Evolutionary conservation across 1,140 invertebrate genomes (phyloP).

Genomic region (Triops longicaudatus): DNA sequence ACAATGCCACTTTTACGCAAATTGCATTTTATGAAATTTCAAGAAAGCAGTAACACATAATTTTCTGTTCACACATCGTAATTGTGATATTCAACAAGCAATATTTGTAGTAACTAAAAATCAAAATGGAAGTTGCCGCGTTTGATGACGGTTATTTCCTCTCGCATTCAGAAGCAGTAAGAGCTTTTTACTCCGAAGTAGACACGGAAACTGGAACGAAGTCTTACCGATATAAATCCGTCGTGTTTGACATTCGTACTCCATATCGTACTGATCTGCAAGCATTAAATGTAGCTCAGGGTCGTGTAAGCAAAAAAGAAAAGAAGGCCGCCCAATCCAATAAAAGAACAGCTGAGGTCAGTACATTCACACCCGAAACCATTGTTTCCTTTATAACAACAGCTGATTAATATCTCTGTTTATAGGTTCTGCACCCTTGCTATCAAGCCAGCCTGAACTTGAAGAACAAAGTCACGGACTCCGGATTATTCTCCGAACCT

Average conservation of each 20-base stretch:
- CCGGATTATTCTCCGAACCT: conserved; percentile 33
- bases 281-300: conserved; percentile 19
- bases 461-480: conserved; percentile 30
- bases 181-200: background rate
- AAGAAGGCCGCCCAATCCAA: conserved; percentile 5
- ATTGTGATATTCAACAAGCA: background rate
- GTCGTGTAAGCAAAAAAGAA: conserved; percentile 9
- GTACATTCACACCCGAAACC: conserved; percentile 28
- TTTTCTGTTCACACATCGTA: background rate
- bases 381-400: background rate
- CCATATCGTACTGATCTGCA: conserved; percentile 21
- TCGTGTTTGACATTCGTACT: conserved; percentile 25
- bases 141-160: background rate
- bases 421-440: conserved; percentile 31
- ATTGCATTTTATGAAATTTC: no score
- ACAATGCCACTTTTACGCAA: no score
- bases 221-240: background rate
- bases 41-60: background rate
- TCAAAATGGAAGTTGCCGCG: background rate
- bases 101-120: background rate
- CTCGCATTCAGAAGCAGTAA: background rate
- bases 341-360: conserved; percentile 43
- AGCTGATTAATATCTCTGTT: background rate
- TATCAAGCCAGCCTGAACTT: conserved; percentile 19
- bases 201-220: background rate